These are phyloP conservation scores for Zoanthus gigantus DNA, from an alignment of 92 coral and sea anemone species.

Conservation along the genomic window DNA sequence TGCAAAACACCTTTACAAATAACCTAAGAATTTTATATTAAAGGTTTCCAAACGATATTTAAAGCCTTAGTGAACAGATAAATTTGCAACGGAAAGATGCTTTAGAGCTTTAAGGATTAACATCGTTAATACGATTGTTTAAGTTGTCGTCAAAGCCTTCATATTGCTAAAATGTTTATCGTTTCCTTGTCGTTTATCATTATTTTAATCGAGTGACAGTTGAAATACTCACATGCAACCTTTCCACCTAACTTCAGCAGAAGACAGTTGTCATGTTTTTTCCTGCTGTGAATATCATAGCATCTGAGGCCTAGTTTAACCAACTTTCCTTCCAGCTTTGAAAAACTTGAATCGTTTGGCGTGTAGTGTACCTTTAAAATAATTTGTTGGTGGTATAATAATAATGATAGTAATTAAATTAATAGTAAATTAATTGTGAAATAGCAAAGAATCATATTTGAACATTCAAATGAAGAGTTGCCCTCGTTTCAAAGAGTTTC, in stretches of 20 bases:
- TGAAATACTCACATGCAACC: constrained; percentile 1
- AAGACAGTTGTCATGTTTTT: neutral
- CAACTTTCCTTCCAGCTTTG: neutral
- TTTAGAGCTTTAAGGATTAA: no score
- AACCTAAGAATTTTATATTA: no score
- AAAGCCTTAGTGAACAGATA: no score
- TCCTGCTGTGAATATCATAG: neutral
- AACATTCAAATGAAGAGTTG: no score
- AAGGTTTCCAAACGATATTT: no score
- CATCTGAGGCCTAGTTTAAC: constrained; percentile 34
- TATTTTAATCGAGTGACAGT: neutral
- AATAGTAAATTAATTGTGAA: no score
- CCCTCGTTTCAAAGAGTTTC: no score
- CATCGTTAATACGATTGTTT: no score
- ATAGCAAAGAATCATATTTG: no score
- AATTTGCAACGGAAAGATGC: no score
- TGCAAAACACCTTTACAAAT: no score
- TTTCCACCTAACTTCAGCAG: constrained; percentile 40
- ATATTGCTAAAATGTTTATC: neutral
- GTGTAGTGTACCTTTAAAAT: neutral
- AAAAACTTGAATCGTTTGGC: neutral
- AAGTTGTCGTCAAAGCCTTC: neutral
- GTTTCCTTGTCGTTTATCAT: neutral
- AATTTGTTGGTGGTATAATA: neutral
- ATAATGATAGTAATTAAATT: no score